Conservation (phyloP, 30 jellyfish, hydroid and myxozoan species). For the Sanderia malayensis region DNA sequence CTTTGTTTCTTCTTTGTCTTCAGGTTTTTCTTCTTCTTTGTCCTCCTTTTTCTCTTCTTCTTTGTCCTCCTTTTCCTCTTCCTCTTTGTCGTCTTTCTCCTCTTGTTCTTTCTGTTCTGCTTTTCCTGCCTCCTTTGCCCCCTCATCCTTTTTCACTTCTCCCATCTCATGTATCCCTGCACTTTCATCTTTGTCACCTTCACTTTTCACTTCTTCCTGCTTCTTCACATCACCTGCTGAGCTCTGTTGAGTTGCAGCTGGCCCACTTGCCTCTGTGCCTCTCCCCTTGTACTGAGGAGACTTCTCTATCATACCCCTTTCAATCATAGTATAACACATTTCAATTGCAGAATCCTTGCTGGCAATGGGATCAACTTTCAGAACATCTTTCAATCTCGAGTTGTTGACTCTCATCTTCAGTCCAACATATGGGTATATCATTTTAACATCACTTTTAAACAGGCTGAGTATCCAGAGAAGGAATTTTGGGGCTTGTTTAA, state of each 20-base stretch:
- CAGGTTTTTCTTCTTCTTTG: background rate
- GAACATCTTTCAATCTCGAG: slow-evolving; percentile 37
- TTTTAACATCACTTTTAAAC: slow-evolving; percentile 25
- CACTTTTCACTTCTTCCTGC: slow-evolving; percentile 5
- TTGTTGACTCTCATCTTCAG: slow-evolving; percentile 1
- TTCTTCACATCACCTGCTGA: background rate
- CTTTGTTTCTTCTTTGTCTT: background rate
- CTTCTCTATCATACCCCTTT: slow-evolving; percentile 23
- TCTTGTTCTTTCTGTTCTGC: background rate
- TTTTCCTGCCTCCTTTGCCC: background rate
- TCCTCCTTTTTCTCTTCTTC: background rate
- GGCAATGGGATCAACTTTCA: slow-evolving; percentile 12
- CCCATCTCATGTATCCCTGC: no score
- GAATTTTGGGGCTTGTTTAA: slow-evolving; percentile 40
- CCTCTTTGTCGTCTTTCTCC: background rate
- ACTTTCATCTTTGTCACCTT: slow-evolving; percentile 1
- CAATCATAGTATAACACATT: slow-evolving; percentile 47
- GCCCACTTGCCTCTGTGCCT: background rate
- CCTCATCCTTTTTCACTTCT: background rate
- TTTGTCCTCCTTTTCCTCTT: background rate
- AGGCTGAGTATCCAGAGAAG: slow-evolving; percentile 38
- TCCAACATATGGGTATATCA: slow-evolving; percentile 31
- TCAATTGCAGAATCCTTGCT: slow-evolving; percentile 17
- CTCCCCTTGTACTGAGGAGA: slow-evolving; percentile 16
- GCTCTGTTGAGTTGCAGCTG: background rate